Evolutionary conservation across 1,140 invertebrate species (phyloP).

Genomic region (Monomorium pharaonis): DNA sequence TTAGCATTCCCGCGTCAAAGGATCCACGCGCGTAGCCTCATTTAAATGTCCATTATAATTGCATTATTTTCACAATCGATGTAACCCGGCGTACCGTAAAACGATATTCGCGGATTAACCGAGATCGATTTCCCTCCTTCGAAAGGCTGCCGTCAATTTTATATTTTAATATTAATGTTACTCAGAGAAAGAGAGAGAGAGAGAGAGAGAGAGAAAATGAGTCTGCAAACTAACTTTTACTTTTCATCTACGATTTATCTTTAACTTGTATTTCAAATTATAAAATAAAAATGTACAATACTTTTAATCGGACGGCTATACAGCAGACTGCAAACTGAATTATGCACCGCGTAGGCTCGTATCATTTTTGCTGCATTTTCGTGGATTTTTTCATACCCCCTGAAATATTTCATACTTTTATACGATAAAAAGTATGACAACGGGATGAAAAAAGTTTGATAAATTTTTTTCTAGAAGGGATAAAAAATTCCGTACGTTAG

Average conservation of each 20-base stretch:
- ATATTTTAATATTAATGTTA: not conserved
- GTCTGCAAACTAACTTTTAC: not conserved
- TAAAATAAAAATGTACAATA: not conserved
- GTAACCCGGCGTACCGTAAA: not conserved
- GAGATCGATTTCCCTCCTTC: not conserved
- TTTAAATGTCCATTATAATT: conserved; percentile 42
- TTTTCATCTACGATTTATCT: not conserved
- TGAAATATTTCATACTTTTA: conserved; percentile 22
- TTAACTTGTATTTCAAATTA: not conserved
- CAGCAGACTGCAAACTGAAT: not conserved
- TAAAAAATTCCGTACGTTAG: conserved; percentile 21
- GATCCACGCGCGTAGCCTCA: not conserved
- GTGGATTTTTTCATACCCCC: conserved; percentile 14
- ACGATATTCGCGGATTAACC: not conserved
- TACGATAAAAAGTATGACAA: not conserved
- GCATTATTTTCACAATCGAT: conserved; percentile 44
- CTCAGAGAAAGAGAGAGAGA: no score
- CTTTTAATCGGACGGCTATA: not conserved
- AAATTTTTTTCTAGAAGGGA: conserved; percentile 15
- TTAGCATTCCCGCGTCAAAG: conserved; percentile 35
- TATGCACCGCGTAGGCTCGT: not conserved
- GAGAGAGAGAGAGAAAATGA: no score
- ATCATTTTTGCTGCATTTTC: conserved; percentile 13
- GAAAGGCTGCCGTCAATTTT: not conserved
- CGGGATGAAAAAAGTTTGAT: not conserved